Conservation (phyloP, 2,113 vertebrate genomes). For the Albula glossodonta region DNA sequence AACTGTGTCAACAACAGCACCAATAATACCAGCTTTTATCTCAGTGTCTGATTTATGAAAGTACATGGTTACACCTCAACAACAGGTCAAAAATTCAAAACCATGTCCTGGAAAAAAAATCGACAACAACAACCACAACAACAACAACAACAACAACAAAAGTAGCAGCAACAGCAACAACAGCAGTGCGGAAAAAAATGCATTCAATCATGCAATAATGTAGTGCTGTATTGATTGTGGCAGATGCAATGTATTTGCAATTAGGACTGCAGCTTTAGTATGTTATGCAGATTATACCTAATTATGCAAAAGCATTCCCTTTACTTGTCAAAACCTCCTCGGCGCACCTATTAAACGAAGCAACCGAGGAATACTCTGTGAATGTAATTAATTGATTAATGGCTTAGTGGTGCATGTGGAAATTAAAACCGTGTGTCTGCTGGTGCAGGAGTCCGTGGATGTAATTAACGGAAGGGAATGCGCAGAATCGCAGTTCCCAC, state of each 20-base stretch:
- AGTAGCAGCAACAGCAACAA: too few relatives aligned
- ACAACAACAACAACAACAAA: too few relatives aligned
- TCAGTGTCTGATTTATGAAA: too few relatives aligned
- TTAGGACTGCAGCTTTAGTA: constrained; percentile 31
- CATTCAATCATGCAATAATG: not conserved
- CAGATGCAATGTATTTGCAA: constrained; percentile 36
- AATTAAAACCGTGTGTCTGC: constrained; percentile 23
- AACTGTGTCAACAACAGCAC: too few relatives aligned
- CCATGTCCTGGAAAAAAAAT: too few relatives aligned
- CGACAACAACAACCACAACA: not conserved
- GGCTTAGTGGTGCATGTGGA: constrained; percentile 15
- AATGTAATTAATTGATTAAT: constrained; percentile 46
- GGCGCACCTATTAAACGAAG: constrained; percentile 29
- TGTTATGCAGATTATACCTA: constrained; percentile 37
- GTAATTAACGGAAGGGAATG: not conserved
- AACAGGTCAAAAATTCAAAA: too few relatives aligned
- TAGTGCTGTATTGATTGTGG: constrained; percentile 30
- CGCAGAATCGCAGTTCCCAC: too few relatives aligned
- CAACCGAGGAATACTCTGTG: constrained; percentile 22
- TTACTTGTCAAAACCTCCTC: constrained; percentile 25
- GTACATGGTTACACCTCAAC: too few relatives aligned
- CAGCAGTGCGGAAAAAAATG: too few relatives aligned
- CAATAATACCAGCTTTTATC: too few relatives aligned
- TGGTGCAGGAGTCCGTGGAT: constrained; percentile 3
- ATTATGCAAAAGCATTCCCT: constrained; percentile 39